Base-by-base conservation (phyloP, 1,140 invertebrate species). In the Magallana gigas region DNA sequence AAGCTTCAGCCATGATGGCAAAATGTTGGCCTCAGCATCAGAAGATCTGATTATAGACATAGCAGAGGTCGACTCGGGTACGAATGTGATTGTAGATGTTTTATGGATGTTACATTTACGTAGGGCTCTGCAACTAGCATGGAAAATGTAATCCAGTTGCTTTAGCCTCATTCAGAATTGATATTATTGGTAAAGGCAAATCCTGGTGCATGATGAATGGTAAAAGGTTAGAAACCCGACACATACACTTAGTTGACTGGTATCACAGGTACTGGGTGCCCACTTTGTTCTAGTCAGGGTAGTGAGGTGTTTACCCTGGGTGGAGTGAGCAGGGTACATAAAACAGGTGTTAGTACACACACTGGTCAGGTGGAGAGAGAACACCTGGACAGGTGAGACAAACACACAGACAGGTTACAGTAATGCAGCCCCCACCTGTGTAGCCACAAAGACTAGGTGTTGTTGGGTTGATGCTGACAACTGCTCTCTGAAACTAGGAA, bases 41-140 rank as follows among this genome's bases (percentile, higher is more conserved):
- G 98, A 99, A 95, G 99, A 99, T 95, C 96, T 98, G 62, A 96
- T 98, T 36, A 99, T 99, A 89, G 98, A 99, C 91, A 98, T 99
- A 90, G 97, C 97, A 14, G 97, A 98, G 94, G 98, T 98, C 0
- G 97, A 98, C 94, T 98, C 97, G 23, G 97, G 95, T 95, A 91
- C 87, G 62, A 71, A 11, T 3, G 60, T 64, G 0, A 7, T 64
- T 64, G 60, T 64, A 64, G 7, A 1, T n/a, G 60, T 16, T 18
- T 3, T 36, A 36, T 36, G 36, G 1, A 36, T 36, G 36, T 36
- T 36, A 36, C 4, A 5, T 5, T 36, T 36, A 36, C 4, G 36
- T 36, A 3, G 36, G 36, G 36, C 4, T 3, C 36, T 36, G 36
- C 36, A 36, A 36, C 36, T 5, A 36, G 36, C 36, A 36, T 36